Base-by-base conservation (phyloP, 2,113 vertebrate genomes). In the Deroptyus accipitrinus region DNA sequence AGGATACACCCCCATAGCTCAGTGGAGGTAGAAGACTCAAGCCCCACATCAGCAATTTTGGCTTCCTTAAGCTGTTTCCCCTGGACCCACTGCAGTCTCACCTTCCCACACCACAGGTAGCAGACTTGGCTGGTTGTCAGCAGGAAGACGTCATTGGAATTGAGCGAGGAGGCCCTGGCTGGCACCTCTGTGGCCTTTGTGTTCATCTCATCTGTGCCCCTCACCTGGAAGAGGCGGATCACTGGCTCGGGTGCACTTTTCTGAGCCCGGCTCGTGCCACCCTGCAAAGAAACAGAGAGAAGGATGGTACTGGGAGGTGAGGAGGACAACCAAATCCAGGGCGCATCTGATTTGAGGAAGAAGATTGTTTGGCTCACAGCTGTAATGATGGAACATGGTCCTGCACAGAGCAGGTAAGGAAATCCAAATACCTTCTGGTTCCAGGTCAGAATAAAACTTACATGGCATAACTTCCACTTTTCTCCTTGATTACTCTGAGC, bases 51-150 rank as follows among this genome's bases (percentile, higher is more conserved):
- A 64, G 6, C 33, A 28, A 17, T 27, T 76, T 25, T 1, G 0
- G 4, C 6, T 79, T 13, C 54, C 66, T 52, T 39, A 0, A 2
- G 20, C 30, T 73, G 25, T 12, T 28, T 33, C 33, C 18, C 20
- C 1, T 0, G 13, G 13, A 4, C 55, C 68, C 4, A 0, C 3
- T 49, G 49, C 14, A 12, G 28, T 52, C 73, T 63, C 92, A 98
- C 99, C 99, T 99, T 99, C 70, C 99, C 99, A 4, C 98, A 99
- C 99, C 99, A 99, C 97, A 99, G 96, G 97, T 98, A 99, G 86
- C 98, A 98, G 7, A 96, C 72, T 7, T 95, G 95, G 52, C 97
- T 96, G 5, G 98, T 98, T 28, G 97, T 96, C 30, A 99, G 97
- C 88, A 99, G 94, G 95, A 99, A 99, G 64, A 99, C 98, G 0